phyloP scores from a whole-genome alignment of 2,113 vertebrate genomes.

The Reinhardtius hippoglossoides region DNA sequence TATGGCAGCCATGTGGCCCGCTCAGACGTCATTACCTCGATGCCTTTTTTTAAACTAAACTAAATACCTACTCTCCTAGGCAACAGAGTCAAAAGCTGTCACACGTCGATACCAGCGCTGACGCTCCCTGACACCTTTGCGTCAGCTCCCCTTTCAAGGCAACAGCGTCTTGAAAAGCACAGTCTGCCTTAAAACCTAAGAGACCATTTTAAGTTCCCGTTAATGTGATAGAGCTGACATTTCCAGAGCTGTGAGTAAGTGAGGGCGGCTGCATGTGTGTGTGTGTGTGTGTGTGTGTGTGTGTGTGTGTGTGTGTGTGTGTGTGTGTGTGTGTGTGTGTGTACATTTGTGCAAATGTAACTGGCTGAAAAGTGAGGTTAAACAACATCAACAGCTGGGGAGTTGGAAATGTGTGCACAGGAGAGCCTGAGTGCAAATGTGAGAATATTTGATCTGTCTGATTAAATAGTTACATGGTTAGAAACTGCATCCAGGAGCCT shows the following conservation, averaged over 20 bases:
- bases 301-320: conserved; percentile 43
- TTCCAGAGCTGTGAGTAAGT: conserved; percentile 30
- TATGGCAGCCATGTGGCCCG: too few species aligned
- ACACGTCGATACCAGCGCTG: conserved; percentile 8
- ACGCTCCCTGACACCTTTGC: conserved; percentile 34
- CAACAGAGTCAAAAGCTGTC: too few species aligned
- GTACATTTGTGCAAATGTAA: conserved; percentile 40
- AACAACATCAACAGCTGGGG: conserved; percentile 51
- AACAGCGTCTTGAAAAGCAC: conserved; percentile 39
- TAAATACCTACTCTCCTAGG: too few species aligned
- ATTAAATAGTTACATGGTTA: conserved; percentile 4
- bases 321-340: conserved; percentile 37
- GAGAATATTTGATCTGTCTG: conserved; percentile 12
- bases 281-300: conserved; percentile 18
- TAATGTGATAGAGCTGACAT: conserved; percentile 50
- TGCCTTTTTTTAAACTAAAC: too few species aligned
- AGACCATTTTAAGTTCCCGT: conserved; percentile 57
- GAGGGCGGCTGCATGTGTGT: conserved; percentile 11
- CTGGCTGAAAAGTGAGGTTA: conserved; percentile 41
- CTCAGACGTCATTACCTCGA: too few species aligned
- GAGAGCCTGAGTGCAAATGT: neutral
- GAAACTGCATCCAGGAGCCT: neutral
- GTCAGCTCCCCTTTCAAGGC: conserved; percentile 44
- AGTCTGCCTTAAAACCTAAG: conserved; percentile 48
- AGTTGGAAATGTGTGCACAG: conserved; percentile 23